Evolutionary conservation across 2,888 invertebrate species (phyloP).

Genomic region (Masnerella sp.): DNA sequence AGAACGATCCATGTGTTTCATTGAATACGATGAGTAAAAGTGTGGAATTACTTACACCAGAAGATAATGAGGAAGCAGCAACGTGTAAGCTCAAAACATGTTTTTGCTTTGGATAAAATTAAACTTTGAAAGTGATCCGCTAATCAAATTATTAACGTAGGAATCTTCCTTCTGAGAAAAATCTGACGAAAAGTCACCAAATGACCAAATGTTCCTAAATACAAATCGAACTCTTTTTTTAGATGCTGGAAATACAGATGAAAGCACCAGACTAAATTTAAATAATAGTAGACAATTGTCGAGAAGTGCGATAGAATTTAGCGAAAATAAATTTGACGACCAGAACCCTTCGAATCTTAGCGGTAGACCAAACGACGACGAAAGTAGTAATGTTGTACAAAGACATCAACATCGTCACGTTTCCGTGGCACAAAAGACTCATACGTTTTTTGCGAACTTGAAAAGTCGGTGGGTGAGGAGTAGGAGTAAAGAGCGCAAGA

Average conservation of each 20-base stretch:
- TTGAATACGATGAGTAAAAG: slow-evolving; percentile 47
- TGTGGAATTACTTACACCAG: slow-evolving; percentile 49
- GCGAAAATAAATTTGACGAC: slow-evolving; percentile 62
- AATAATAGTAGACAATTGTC: slow-evolving; percentile 84
- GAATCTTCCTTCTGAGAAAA: too few relatives aligned
- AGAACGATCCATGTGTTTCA: slow-evolving; percentile 4
- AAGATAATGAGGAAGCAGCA: slow-evolving; percentile 27
- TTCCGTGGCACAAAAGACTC: slow-evolving; percentile 88
- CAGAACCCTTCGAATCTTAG: slow-evolving; percentile 41
- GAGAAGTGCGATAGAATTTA: slow-evolving; percentile 88
- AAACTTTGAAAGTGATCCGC: too few relatives aligned
- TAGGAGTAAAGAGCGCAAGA: slow-evolving; percentile 85
- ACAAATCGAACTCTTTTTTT: too few relatives aligned
- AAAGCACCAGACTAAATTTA: slow-evolving; percentile 72
- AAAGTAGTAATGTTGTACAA: slow-evolving; percentile 57
- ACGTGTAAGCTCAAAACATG: slow-evolving; percentile 21
- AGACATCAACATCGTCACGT: slow-evolving; percentile 81
- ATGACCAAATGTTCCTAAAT: too few relatives aligned
- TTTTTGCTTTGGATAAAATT: too few relatives aligned
- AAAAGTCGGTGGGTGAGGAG: slow-evolving; percentile 90
- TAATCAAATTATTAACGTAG: too few relatives aligned
- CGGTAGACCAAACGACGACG: slow-evolving; percentile 54
- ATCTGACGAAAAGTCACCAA: too few relatives aligned
- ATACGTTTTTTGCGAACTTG: slow-evolving; percentile 89
- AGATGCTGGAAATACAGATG: slow-evolving; percentile 62